A percentile compares a stretch with the other conserved stretches of the same genome.
phyloP scores from a whole-genome alignment of 2,113 vertebrate species.

The Onychostruthus taczanowskii region DNA sequence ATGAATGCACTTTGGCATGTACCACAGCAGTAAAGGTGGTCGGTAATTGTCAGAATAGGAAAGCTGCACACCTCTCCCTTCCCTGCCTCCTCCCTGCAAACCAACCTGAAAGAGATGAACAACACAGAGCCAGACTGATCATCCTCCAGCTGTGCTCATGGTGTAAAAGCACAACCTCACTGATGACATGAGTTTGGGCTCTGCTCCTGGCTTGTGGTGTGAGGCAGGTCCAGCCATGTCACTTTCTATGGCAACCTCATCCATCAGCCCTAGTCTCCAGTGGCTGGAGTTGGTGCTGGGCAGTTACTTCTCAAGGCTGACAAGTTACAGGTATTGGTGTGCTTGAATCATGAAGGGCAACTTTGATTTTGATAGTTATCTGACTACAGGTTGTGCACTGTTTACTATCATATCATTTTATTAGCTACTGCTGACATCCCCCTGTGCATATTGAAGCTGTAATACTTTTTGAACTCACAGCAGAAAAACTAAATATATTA shows the following conservation, averaged over 20 bases:
- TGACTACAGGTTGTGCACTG: background rate
- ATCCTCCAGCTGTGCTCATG: background rate
- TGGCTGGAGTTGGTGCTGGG: background rate
- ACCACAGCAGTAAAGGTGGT: background rate
- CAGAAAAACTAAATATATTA: background rate
- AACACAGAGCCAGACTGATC: background rate
- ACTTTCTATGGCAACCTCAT: rapidly evolving
- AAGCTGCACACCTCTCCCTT: background rate
- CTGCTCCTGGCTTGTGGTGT: background rate
- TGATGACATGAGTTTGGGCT: background rate
- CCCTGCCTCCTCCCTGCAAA: background rate
- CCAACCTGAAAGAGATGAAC: background rate
- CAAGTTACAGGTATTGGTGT: background rate
- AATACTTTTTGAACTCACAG: background rate
- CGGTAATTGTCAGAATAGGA: background rate
- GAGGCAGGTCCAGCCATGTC: background rate
- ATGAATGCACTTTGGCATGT: background rate
- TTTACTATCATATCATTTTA: background rate
- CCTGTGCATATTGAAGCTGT: background rate
- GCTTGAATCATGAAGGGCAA: background rate
- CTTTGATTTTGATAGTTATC: background rate
- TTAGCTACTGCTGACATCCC: background rate
- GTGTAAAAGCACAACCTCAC: background rate
- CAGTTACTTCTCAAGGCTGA: background rate
- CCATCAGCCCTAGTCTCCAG: background rate